Evolutionary conservation across 2,797 vertebrate species (phyloP).

Genomic region (Alosa sapidissima): DNA sequence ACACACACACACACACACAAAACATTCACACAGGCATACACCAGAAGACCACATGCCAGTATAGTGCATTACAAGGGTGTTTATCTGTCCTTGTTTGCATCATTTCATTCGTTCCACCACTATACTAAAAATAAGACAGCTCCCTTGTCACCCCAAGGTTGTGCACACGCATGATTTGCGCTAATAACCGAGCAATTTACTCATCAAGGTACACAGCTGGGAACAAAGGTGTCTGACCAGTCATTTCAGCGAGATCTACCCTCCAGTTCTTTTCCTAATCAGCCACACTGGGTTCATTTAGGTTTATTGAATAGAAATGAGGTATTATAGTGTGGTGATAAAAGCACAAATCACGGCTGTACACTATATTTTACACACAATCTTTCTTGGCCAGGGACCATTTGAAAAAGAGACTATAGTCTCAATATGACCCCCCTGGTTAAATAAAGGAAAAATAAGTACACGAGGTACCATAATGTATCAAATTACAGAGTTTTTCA

Average conservation of each 20-base stretch:
- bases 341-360: too few species aligned
- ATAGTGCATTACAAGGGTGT: background rate
- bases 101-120: background rate
- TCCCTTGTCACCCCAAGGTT: constrained; percentile 15
- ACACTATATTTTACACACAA: too few species aligned
- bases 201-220: constrained; percentile 12
- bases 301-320: background rate
- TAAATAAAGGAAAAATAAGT: too few species aligned
- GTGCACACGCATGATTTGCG: constrained; percentile 17
- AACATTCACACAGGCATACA: background rate
- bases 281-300: background rate
- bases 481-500: too few species aligned
- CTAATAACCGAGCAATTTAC: constrained; percentile 22
- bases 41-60: background rate
- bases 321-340: background rate
- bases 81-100: constrained; percentile 20
- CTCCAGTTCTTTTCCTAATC: background rate
- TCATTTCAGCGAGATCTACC: background rate
- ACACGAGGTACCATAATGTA: too few species aligned
- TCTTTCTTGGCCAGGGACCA: too few species aligned
- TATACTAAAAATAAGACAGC: constrained; percentile 12
- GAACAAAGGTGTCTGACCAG: constrained; percentile 18
- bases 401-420: too few species aligned
- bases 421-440: too few species aligned
- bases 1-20: background rate